These are phyloP conservation scores for Papilio gigon DNA, from an alignment of 2,888 invertebrate genomes.

Conservation along the genomic window DNA sequence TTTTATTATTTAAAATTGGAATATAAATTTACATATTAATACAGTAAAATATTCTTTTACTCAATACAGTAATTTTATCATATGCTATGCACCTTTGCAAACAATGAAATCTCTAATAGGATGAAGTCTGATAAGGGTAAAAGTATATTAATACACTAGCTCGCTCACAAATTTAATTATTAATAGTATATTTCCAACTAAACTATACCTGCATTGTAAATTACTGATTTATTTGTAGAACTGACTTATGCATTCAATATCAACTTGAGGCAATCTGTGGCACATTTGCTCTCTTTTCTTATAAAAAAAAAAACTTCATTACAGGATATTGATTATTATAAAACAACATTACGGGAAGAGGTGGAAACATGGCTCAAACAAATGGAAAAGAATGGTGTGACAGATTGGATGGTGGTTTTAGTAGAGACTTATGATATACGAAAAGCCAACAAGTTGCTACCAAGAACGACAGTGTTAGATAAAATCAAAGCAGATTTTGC, in stretches of 20 bases:
- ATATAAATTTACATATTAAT: neutral
- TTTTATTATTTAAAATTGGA: too few species aligned
- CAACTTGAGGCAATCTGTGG: too few species aligned
- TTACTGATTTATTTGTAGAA: too few species aligned
- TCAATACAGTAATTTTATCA: slow-evolving; percentile 6
- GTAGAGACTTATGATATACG: slow-evolving; percentile 96
- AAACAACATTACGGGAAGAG: slow-evolving; percentile 92
- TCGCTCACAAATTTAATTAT: neutral
- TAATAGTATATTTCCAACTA: neutral
- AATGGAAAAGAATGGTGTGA: slow-evolving; percentile 87
- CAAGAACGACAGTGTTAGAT: slow-evolving; percentile 95
- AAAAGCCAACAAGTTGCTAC: slow-evolving; percentile 94
- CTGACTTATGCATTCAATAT: too few species aligned
- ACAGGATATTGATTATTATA: slow-evolving; percentile 96
- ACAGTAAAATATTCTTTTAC: neutral
- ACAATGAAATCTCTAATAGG: neutral
- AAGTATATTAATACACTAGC: neutral
- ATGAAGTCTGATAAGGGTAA: neutral
- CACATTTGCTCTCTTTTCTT: too few species aligned
- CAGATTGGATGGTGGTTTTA: slow-evolving; percentile 96
- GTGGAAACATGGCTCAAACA: slow-evolving; percentile 94
- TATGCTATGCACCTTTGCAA: neutral
- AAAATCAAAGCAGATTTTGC: slow-evolving; percentile 97
- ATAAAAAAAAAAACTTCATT: too few species aligned
- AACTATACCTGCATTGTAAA: too few species aligned